Conservation (phyloP, 1,140 invertebrate species). For the Sycophila sp. region DNA sequence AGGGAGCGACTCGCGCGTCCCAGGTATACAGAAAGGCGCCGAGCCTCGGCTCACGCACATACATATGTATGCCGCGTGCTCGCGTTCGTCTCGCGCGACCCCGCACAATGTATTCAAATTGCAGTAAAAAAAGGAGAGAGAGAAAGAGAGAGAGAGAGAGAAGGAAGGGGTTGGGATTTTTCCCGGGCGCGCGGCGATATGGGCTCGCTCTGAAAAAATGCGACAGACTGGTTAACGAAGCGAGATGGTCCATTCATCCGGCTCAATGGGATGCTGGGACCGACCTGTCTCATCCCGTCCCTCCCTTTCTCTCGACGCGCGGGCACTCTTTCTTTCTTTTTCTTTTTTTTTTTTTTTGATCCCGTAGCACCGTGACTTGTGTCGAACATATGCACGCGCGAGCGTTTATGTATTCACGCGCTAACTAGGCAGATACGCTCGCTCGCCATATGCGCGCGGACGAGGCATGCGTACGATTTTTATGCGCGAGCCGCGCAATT, state of each 20-base stretch:
- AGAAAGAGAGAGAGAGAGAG: slow-evolving; percentile 38
- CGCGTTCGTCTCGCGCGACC: too few species aligned
- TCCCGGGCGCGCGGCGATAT: slow-evolving; percentile 49
- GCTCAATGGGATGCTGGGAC: slow-evolving; percentile 64
- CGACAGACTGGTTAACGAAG: slow-evolving; percentile 69
- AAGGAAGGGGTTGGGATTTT: slow-evolving; percentile 60
- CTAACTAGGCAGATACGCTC: slow-evolving; percentile 32
- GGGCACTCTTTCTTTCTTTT: slow-evolving; percentile 8
- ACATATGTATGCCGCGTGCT: slow-evolving; percentile 60
- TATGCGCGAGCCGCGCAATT: slow-evolving; percentile 23
- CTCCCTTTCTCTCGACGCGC: not conserved
- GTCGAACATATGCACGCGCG: slow-evolving; percentile 21
- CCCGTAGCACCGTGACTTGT: slow-evolving; percentile 4
- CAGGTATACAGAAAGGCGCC: slow-evolving; percentile 48
- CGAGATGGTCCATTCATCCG: slow-evolving; percentile 64
- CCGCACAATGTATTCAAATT: slow-evolving; percentile 66
- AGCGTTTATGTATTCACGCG: slow-evolving; percentile 30
- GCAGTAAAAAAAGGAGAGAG: slow-evolving; percentile 41
- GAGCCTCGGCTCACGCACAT: slow-evolving; percentile 48
- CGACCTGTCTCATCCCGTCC: slow-evolving; percentile 42
- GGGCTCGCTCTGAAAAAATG: slow-evolving; percentile 49
- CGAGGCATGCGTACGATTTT: slow-evolving; percentile 8
- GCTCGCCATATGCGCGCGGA: slow-evolving; percentile 25
- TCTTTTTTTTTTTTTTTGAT: slow-evolving; percentile 33
- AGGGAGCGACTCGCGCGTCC: slow-evolving; percentile 25